These are phyloP conservation scores for Euplagia quadripunctaria DNA, from an alignment of 2,888 invertebrate genomes.

Conservation along the genomic window DNA sequence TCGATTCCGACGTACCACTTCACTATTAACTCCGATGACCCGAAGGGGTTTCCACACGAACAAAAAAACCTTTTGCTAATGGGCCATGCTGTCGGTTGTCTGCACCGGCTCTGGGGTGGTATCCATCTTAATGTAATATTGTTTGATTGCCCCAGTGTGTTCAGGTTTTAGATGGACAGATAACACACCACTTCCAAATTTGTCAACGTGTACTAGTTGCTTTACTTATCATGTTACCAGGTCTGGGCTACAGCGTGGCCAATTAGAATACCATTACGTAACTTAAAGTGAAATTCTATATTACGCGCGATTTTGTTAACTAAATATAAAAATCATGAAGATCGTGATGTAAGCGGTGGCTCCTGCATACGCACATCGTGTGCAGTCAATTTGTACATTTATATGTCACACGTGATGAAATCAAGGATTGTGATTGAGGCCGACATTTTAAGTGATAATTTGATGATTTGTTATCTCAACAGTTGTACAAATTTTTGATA, in stretches of 20 bases:
- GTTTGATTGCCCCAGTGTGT: too few species aligned
- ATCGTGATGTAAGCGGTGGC: slow-evolving; percentile 58
- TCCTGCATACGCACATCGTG: slow-evolving; percentile 50
- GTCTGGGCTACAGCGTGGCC: neutral
- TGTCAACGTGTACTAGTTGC: neutral
- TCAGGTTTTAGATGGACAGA: too few species aligned
- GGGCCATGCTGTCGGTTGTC: too few species aligned
- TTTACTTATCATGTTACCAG: slow-evolving; percentile 4
- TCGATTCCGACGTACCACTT: too few species aligned
- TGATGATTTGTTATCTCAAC: neutral
- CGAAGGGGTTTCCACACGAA: too few species aligned
- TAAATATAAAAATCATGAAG: slow-evolving; percentile 60
- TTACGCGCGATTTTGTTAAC: slow-evolving; percentile 36
- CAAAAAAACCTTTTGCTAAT: too few species aligned
- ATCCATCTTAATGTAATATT: too few species aligned
- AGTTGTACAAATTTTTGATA: neutral
- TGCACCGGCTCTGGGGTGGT: too few species aligned
- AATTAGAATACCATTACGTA: slow-evolving; percentile 14
- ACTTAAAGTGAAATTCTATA: slow-evolving; percentile 23
- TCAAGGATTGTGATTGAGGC: slow-evolving; percentile 55
- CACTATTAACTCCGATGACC: too few species aligned
- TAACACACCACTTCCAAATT: neutral
- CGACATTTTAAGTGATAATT: slow-evolving; percentile 21
- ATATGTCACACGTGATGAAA: slow-evolving; percentile 52
- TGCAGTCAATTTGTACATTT: slow-evolving; percentile 54